Evolutionary conservation across 1,140 invertebrate genomes (phyloP).

Genomic region (Drosophila cardini): DNA sequence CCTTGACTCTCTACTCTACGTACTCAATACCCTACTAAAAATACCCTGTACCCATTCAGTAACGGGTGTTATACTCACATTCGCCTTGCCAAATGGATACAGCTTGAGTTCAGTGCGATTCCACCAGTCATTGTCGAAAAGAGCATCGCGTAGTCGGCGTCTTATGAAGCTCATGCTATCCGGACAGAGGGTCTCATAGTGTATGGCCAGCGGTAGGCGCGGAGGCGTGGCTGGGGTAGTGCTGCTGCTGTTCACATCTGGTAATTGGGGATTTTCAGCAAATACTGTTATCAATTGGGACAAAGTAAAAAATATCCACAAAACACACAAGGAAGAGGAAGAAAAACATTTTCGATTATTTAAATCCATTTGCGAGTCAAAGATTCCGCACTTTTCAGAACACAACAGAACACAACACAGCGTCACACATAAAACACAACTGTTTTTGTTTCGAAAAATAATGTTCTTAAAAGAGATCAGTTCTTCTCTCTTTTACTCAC

Average conservation of each 20-base stretch:
- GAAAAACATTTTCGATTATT: not conserved
- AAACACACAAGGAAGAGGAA: conserved; percentile 2
- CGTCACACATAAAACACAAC: conserved; percentile 59
- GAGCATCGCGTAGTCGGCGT: conserved; percentile 55
- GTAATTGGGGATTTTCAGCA: conserved; percentile 13
- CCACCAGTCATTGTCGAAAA: conserved; percentile 62
- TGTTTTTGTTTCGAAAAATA: conserved; percentile 28
- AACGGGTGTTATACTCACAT: conserved; percentile 65
- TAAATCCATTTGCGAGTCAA: conserved; percentile 46
- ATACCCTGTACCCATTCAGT: no score
- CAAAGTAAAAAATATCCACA: conserved; percentile 9
- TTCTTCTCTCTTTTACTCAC: not conserved
- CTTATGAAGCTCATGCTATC: conserved; percentile 77
- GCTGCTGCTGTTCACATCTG: conserved; percentile 10
- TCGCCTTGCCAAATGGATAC: conserved; percentile 80
- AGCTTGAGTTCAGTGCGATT: conserved; percentile 65
- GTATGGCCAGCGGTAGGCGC: conserved; percentile 57
- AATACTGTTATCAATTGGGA: conserved; percentile 21
- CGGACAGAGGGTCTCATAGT: conserved; percentile 78
- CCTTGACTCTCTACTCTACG: no score
- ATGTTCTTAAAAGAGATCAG: not conserved
- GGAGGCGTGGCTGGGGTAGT: not conserved
- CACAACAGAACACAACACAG: conserved; percentile 37
- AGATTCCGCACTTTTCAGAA: conserved; percentile 38
- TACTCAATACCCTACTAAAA: no score